Evolutionary conservation across 2,888 invertebrate species (phyloP).

Genomic region (Branchellion lobata): DNA sequence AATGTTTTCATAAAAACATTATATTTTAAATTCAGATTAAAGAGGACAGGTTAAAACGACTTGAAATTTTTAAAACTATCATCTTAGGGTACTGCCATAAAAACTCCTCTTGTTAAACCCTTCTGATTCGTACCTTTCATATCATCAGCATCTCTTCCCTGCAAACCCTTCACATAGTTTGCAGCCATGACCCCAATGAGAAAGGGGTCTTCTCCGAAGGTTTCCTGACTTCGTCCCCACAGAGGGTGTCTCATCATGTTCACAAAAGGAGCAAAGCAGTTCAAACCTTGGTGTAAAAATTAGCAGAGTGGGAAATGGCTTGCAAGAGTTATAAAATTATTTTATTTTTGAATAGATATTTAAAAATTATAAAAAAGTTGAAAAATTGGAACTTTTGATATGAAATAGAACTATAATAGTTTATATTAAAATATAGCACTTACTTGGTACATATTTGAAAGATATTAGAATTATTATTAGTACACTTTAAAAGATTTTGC

Average conservation of each 20-base stretch:
- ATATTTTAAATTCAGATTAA: no score
- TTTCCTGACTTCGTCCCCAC: slow-evolving; percentile 62
- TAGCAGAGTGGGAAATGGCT: no score
- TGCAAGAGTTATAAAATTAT: no score
- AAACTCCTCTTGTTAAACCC: no score
- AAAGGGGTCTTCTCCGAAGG: slow-evolving; percentile 61
- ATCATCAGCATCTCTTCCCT: slow-evolving; percentile 52
- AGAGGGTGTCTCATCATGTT: slow-evolving; percentile 61
- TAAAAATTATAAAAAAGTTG: background rate
- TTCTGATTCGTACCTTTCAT: background rate
- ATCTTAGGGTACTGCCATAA: no score
- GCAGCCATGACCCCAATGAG: slow-evolving; percentile 56
- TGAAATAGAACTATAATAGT: slow-evolving; percentile 42
- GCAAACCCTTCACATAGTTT: slow-evolving; percentile 59
- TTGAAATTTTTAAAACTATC: no score
- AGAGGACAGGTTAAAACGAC: no score
- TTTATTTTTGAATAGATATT: background rate
- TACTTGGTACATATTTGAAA: no score
- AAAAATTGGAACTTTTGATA: slow-evolving; percentile 49
- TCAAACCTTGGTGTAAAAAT: slow-evolving; percentile 57
- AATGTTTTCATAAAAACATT: no score
- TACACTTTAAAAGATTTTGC: no score
- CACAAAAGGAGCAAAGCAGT: slow-evolving; percentile 60
- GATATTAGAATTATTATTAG: no score
- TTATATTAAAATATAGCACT: no score